Evolutionary conservation across 2,888 invertebrate species (phyloP).

Genomic region (Ceramica pisi): DNA sequence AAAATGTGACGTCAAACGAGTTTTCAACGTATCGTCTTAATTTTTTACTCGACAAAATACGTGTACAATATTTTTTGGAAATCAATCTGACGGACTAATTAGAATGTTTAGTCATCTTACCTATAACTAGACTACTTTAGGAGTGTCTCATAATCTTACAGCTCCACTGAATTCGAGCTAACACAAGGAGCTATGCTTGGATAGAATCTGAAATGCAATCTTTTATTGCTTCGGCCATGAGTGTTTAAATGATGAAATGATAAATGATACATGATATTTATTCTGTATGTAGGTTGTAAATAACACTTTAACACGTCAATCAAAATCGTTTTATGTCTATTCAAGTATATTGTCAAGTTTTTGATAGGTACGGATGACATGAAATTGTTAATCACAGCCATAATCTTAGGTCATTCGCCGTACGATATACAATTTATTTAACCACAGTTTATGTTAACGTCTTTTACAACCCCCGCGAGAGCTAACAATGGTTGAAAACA

Average conservation of each 20-base stretch:
- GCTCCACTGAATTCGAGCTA: not conserved
- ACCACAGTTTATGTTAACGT: not conserved
- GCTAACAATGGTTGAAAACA: slow-evolving; percentile 20
- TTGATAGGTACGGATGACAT: not conserved
- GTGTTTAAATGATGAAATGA: too few species aligned
- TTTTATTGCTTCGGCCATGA: not conserved
- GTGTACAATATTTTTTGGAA: too few species aligned
- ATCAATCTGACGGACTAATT: too few species aligned
- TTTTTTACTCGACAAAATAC: too few species aligned
- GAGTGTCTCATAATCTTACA: not conserved
- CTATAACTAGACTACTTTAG: not conserved
- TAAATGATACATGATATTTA: too few species aligned
- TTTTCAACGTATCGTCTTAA: too few species aligned
- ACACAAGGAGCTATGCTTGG: slow-evolving; percentile 1
- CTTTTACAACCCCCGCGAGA: slow-evolving; percentile 15
- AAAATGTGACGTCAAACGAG: too few species aligned
- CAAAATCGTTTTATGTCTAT: not conserved
- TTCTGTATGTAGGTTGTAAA: too few species aligned
- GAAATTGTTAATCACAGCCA: not conserved
- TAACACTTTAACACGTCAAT: too few species aligned
- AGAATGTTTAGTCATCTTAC: too few species aligned
- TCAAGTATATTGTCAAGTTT: not conserved
- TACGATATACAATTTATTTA: not conserved
- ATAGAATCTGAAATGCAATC: too few species aligned
- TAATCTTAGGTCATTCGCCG: not conserved